Evolutionary conservation across 1,140 invertebrate genomes (phyloP).

Genomic region (Nylanderia fulva): DNA sequence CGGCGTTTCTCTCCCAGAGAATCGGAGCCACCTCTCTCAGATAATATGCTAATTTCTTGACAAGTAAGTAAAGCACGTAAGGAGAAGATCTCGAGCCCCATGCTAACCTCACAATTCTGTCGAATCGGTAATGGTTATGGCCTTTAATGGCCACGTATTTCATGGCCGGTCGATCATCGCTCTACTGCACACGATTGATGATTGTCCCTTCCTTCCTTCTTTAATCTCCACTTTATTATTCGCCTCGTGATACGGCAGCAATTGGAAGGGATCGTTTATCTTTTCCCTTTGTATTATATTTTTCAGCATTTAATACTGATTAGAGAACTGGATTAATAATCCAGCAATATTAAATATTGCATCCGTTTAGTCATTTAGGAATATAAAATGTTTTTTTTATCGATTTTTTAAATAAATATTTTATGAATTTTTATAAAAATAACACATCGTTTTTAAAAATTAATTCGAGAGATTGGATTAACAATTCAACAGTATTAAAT

Average conservation of each 20-base stretch:
- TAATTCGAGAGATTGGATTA: background rate
- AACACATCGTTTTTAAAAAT: too few relatives aligned
- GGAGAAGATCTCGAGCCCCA: conserved; percentile 67
- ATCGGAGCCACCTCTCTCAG: conserved; percentile 64
- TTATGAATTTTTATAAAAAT: too few relatives aligned
- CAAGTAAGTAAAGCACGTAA: conserved; percentile 76
- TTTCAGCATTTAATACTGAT: background rate
- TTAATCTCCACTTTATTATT: conserved; percentile 24
- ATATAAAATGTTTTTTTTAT: too few relatives aligned
- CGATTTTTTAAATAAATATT: too few relatives aligned
- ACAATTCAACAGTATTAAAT: background rate
- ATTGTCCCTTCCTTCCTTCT: conserved; percentile 43
- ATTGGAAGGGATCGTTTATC: conserved; percentile 1
- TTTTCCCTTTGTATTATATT: conserved; percentile 5
- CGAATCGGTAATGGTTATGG: conserved; percentile 84
- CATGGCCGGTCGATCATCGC: conserved; percentile 73
- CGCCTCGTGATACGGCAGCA: conserved; percentile 58
- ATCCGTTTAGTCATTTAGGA: background rate
- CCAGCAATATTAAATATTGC: background rate
- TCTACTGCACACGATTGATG: conserved; percentile 50
- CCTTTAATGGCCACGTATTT: conserved; percentile 84
- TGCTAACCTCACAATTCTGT: conserved; percentile 76
- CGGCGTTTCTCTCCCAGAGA: conserved; percentile 50
- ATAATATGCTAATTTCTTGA: conserved; percentile 78
- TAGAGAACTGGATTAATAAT: background rate